phyloP scores from a whole-genome alignment of 1,140 invertebrate species.

The Thalassaphorura encarpata region DNA sequence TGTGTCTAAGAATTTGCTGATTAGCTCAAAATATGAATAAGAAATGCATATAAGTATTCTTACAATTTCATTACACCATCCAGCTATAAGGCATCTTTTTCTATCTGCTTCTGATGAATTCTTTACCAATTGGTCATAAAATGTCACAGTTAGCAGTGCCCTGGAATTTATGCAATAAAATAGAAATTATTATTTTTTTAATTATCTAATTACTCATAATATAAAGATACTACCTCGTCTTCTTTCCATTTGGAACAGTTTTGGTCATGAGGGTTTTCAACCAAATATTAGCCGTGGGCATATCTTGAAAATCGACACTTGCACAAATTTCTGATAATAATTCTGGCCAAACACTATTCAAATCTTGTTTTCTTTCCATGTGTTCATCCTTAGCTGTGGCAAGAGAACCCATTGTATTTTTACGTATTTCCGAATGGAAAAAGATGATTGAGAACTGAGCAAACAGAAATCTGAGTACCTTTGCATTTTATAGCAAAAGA shows the following conservation, averaged over 20 bases:
- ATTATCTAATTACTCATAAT: background rate
- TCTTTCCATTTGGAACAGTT: constrained; percentile 3
- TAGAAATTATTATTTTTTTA: background rate
- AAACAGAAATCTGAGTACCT: no score
- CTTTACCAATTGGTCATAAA: background rate
- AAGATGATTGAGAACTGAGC: no score
- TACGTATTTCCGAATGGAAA: no score
- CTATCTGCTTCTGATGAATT: background rate
- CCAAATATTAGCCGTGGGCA: no score
- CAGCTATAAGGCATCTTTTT: background rate
- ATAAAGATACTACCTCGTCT: background rate
- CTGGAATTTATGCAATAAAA: no score
- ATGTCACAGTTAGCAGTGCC: background rate
- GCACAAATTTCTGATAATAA: no score
- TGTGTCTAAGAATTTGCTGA: constrained; percentile 42
- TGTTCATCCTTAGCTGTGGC: no score
- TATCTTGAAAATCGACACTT: no score
- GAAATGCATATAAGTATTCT: background rate
- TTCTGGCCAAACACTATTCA: no score
- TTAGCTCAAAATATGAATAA: background rate
- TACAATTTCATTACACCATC: constrained; percentile 22
- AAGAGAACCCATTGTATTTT: no score
- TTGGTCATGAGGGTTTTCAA: background rate
- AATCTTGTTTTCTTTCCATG: no score
- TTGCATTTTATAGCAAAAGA: no score